Conservation (phyloP, 2,888 invertebrate genomes). For the Netelia inedita region DNA sequence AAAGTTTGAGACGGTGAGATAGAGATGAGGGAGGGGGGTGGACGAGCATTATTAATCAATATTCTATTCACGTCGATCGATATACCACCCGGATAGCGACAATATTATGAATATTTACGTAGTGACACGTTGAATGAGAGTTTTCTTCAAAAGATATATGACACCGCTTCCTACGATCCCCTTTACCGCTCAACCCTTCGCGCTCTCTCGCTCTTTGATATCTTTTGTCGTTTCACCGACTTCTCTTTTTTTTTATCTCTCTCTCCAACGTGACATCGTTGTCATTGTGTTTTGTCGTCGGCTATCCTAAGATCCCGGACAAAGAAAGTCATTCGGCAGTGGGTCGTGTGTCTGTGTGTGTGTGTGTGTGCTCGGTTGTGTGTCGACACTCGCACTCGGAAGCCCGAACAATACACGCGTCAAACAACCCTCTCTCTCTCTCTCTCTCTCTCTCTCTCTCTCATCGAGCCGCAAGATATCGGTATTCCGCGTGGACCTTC, state of each 20-base stretch:
- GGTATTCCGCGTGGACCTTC: slow-evolving; percentile 66
- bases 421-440: slow-evolving; percentile 5
- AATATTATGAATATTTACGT: slow-evolving; percentile 65
- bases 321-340: slow-evolving; percentile 63
- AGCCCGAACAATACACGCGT: slow-evolving; percentile 65
- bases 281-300: slow-evolving; percentile 31
- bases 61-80: slow-evolving; percentile 64
- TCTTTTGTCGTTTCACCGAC: slow-evolving; percentile 65
- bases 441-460: not conserved
- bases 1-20: not conserved
- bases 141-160: slow-evolving; percentile 53
- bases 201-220: slow-evolving; percentile 57
- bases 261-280: slow-evolving; percentile 29
- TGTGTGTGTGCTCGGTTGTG: slow-evolving; percentile 43
- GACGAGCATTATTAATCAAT: slow-evolving; percentile 54
- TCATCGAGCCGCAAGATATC: slow-evolving; percentile 52
- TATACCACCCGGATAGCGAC: slow-evolving; percentile 52
- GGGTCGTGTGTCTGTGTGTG: slow-evolving; percentile 37
- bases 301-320: slow-evolving; percentile 54
- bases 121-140: slow-evolving; percentile 59
- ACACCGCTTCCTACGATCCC: not conserved
- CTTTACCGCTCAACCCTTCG: not conserved
- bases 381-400: slow-evolving; percentile 35
- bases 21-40: not conserved
- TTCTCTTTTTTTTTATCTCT: slow-evolving; percentile 27